Percentiles rank a stretch among this genome's conserved stretches.
phyloP scores from a whole-genome alignment of 1,140 invertebrate genomes.

The Zaprionus kolodkinae region DNA sequence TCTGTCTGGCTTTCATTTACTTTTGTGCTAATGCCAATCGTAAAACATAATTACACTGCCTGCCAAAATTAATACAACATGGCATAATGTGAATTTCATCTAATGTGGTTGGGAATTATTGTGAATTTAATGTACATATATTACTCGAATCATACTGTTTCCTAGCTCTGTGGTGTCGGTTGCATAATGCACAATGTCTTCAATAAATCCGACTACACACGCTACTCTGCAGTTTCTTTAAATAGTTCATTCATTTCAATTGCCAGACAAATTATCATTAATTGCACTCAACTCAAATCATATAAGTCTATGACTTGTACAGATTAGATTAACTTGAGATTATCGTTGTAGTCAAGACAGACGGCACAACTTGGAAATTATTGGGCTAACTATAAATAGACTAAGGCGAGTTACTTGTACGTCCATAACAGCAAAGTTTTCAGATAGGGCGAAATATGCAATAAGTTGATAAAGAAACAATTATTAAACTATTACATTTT shows the following conservation, averaged over 20 bases:
- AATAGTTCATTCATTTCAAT: not conserved
- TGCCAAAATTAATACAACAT: constrained; percentile 27
- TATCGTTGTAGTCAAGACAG: not conserved
- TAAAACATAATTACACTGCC: constrained; percentile 17
- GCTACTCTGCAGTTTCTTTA: not conserved
- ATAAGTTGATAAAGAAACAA: not conserved
- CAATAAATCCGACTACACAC: not conserved
- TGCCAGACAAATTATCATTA: not conserved
- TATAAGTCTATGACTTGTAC: not conserved
- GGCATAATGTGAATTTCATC: not conserved
- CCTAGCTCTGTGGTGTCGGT: not conserved
- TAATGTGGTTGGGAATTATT: not conserved
- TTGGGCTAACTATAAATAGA: not conserved
- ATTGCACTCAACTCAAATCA: not conserved
- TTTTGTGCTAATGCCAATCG: constrained; percentile 49
- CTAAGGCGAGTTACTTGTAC: not conserved
- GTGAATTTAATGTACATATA: constrained; percentile 1
- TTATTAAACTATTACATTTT: not conserved
- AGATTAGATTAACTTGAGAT: constrained; percentile 26
- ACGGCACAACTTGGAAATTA: constrained; percentile 17
- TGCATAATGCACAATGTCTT: not conserved
- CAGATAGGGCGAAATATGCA: not conserved
- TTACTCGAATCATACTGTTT: not conserved
- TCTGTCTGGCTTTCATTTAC: constrained; percentile 30
- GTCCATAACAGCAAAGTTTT: not conserved